Evolutionary conservation across 2,113 vertebrate genomes (phyloP).

Genomic region (mouse (Mus musculus)): DNA sequence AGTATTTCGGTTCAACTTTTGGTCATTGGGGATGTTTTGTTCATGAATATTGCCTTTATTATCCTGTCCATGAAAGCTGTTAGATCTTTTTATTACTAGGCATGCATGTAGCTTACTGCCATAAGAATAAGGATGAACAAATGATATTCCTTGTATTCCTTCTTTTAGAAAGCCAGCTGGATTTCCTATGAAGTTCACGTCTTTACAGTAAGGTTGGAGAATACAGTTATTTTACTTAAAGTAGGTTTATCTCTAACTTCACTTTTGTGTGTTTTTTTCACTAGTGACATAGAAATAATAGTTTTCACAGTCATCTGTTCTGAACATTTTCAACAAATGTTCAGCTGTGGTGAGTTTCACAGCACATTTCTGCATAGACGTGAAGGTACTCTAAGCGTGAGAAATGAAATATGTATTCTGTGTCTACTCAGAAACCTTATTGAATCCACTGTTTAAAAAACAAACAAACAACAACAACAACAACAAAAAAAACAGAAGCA

Average conservation of each 20-base stretch:
- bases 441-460: background rate
- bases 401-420: background rate
- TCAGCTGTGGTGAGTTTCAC: background rate
- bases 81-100: conserved; percentile 16
- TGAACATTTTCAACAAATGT: conserved; percentile 12
- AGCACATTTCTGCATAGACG: background rate
- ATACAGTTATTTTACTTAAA: conserved; percentile 22
- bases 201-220: background rate
- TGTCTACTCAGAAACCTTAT: background rate
- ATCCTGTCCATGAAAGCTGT: background rate
- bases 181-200: background rate
- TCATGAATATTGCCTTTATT: conserved; percentile 28
- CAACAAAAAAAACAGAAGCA: background rate
- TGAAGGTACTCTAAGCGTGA: background rate
- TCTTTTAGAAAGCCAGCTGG: background rate
- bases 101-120: background rate
- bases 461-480: too few relatives aligned
- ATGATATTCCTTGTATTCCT: background rate
- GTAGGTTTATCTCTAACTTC: background rate
- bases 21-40: conserved; percentile 18
- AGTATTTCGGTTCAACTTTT: conserved; percentile 52
- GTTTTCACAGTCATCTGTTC: background rate
- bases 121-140: background rate
- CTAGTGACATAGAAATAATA: background rate
- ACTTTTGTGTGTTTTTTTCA: background rate